A percentile compares a stretch with the other conserved stretches of the same genome.
phyloP scores from a whole-genome alignment of 2,113 vertebrate species.

The Dasyprocta punctata region DNA sequence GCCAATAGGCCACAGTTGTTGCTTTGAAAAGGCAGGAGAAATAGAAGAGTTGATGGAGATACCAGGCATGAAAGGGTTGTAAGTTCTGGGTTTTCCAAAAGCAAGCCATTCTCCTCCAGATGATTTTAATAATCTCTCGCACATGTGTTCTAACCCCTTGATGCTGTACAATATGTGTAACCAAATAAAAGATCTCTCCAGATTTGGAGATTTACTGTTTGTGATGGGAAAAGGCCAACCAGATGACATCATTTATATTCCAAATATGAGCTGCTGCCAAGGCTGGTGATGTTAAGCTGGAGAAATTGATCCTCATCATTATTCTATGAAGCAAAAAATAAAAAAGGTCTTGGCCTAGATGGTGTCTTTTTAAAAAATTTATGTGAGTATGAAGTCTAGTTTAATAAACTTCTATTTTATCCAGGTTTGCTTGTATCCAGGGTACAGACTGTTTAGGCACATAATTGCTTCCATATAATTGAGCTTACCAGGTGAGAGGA shows the following conservation, averaged over 20 bases:
- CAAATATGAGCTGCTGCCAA: constrained; percentile 86
- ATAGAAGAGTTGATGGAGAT: constrained; percentile 72
- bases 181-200: constrained; percentile 91
- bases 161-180: constrained; percentile 89
- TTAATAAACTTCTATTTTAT: constrained; percentile 78
- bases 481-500: constrained; percentile 73
- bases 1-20: background rate
- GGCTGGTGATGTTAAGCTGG: constrained; percentile 86
- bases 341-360: constrained; percentile 77
- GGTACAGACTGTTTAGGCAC: background rate
- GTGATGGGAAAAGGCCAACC: constrained; percentile 88
- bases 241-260: constrained; percentile 90
- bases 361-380: constrained; percentile 83
- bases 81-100: constrained; percentile 85
- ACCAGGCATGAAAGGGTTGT: constrained; percentile 79
- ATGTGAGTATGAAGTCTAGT: constrained; percentile 76
- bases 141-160: constrained; percentile 89
- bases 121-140: constrained; percentile 89
- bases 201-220: constrained; percentile 90
- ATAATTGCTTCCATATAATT: constrained; percentile 65
- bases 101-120: constrained; percentile 84
- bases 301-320: constrained; percentile 87
- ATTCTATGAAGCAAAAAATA: constrained; percentile 77
- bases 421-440: constrained; percentile 56
- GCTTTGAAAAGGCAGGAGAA: constrained; percentile 64